Evolutionary conservation across 2,113 vertebrate species (phyloP).

Genomic region (Lampris incognitus): DNA sequence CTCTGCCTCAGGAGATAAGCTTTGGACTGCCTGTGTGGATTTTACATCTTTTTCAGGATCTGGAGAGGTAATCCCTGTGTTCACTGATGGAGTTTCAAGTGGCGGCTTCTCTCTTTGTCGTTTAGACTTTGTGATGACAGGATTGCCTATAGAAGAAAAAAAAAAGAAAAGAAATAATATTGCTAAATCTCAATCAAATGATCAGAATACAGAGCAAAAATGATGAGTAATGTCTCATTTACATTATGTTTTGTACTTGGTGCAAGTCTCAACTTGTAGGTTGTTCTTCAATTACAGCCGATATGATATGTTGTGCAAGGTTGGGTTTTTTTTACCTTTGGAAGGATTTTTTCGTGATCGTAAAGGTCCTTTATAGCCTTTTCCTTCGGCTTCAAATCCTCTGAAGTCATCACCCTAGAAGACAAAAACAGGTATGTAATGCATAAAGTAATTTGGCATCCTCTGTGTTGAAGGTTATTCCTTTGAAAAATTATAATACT

Average conservation of each 20-base stretch:
- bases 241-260: neutral
- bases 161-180: neutral
- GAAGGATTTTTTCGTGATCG: conserved; percentile 83
- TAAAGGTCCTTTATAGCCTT: conserved; percentile 73
- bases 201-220: neutral
- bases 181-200: neutral
- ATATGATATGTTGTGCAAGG: neutral
- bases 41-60: conserved; percentile 68
- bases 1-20: conserved; percentile 54
- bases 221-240: neutral
- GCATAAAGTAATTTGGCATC: neutral
- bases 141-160: conserved; percentile 71
- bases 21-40: conserved; percentile 53
- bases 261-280: neutral
- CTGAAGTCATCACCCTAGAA: conserved; percentile 86
- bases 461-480: neutral
- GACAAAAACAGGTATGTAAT: conserved; percentile 60
- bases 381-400: conserved; percentile 88
- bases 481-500: conserved; percentile 16
- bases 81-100: conserved; percentile 65
- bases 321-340: conserved; percentile 82
- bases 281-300: neutral
- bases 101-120: conserved; percentile 69
- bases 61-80: conserved; percentile 57
- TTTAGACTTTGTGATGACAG: conserved; percentile 74